Percentiles rank a stretch among this genome's conserved stretches.
Conservation (phyloP, 2,797 vertebrate genomes). For the Muraenolepis orangiensis region DNA sequence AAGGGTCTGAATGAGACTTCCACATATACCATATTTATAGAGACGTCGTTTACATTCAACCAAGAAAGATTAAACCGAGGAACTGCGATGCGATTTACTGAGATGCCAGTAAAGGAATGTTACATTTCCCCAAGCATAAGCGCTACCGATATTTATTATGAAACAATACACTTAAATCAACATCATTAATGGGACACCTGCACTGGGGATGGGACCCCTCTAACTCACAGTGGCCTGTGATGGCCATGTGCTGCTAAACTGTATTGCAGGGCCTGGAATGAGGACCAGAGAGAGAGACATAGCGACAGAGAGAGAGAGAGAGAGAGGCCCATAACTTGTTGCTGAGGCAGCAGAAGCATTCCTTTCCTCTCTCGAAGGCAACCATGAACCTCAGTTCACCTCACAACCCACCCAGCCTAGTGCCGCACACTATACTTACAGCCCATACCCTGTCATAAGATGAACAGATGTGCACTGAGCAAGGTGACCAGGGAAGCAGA, state of each 20-base stretch:
- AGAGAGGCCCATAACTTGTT: not conserved
- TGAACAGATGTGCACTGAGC: conserved; percentile 45
- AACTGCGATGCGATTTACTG: too few species aligned
- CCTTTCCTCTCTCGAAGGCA: not conserved
- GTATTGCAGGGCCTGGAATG: too few species aligned
- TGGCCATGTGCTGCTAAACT: too few species aligned
- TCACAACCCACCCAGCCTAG: conserved; percentile 15
- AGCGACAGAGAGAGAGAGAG: not conserved
- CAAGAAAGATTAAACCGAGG: too few species aligned
- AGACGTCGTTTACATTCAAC: not conserved
- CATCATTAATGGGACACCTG: too few species aligned
- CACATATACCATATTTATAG: too few species aligned
- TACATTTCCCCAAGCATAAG: too few species aligned
- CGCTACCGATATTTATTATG: too few species aligned
- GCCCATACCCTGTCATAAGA: conserved; percentile 20
- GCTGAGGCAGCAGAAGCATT: conserved; percentile 25
- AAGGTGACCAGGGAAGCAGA: conserved; percentile 9
- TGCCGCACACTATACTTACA: conserved; percentile 16
- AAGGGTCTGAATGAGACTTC: not conserved
- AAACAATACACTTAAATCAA: too few species aligned
- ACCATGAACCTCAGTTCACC: conserved; percentile 19
- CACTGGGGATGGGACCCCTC: too few species aligned
- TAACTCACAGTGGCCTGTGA: too few species aligned
- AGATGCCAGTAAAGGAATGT: too few species aligned
- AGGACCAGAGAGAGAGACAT: not conserved